Conservation (phyloP, 2,113 vertebrate genomes). For the Pelobates fuscus region DNA sequence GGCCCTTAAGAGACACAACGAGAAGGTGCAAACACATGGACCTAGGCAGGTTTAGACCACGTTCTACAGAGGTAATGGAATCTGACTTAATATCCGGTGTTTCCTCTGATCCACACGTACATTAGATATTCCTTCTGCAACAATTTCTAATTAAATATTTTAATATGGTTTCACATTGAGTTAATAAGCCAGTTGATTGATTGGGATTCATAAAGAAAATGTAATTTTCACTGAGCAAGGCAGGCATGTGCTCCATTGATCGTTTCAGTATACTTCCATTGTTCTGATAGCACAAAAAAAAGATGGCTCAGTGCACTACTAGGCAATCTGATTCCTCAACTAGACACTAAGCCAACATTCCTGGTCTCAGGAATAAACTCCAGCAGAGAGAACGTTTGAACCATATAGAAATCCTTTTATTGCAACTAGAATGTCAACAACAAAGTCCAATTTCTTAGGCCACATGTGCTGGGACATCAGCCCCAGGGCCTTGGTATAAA, state of each 20-base stretch:
- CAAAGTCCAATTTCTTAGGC: too few species aligned
- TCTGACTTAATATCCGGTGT: conserved; percentile 84
- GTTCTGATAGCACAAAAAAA: conserved; percentile 55
- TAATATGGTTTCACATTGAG: conserved; percentile 85
- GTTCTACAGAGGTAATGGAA: conserved; percentile 79
- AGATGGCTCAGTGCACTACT: too few species aligned
- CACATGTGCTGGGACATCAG: too few species aligned
- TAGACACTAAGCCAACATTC: too few species aligned
- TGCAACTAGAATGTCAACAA: too few species aligned
- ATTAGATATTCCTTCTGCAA: conserved; percentile 84
- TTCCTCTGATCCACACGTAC: conserved; percentile 79
- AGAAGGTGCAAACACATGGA: conserved; percentile 71
- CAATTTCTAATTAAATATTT: conserved; percentile 88
- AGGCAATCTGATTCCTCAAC: too few species aligned
- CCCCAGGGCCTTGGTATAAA: too few species aligned
- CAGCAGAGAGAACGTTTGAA: too few species aligned
- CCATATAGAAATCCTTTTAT: too few species aligned
- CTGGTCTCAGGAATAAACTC: too few species aligned
- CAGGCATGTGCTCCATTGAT: conserved; percentile 74
- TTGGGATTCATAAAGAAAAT: conserved; percentile 81
- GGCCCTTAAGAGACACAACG: conserved; percentile 68
- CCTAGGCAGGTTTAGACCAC: conserved; percentile 63
- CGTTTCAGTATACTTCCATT: conserved; percentile 74
- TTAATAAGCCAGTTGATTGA: conserved; percentile 87
- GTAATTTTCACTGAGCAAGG: conserved; percentile 75